Percentiles rank a stretch among this genome's conserved stretches.
Evolutionary conservation across 1,140 invertebrate species (phyloP).

Genomic region (Drosophila kepulauana): DNA sequence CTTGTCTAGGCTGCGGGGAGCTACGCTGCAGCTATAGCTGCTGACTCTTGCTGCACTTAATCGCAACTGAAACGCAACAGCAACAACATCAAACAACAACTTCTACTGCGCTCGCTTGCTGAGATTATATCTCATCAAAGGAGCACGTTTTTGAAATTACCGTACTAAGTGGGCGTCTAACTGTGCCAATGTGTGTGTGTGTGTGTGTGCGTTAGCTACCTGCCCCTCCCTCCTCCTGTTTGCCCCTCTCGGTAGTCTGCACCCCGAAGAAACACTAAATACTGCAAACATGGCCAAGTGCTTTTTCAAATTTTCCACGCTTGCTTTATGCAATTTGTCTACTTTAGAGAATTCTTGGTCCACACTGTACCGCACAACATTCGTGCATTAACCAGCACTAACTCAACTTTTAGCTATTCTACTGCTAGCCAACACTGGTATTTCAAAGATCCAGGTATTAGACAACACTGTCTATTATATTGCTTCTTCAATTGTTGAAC

Average conservation of each 20-base stretch:
- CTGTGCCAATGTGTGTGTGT: constrained; percentile 62
- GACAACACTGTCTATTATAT: not conserved
- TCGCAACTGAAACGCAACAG: constrained; percentile 59
- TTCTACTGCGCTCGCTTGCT: constrained; percentile 35
- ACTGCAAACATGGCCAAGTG: constrained; percentile 48
- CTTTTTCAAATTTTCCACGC: constrained; percentile 80
- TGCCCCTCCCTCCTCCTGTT: not conserved
- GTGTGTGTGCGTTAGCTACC: constrained; percentile 29
- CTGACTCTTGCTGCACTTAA: constrained; percentile 67
- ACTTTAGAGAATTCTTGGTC: constrained; percentile 57
- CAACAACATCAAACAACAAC: constrained; percentile 62
- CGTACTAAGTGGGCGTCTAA: constrained; percentile 84
- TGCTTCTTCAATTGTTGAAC: no score
- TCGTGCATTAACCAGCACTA: no score
- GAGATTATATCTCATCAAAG: constrained; percentile 82
- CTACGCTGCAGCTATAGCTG: not conserved
- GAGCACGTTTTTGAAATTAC: constrained; percentile 84
- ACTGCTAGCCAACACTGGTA: not conserved
- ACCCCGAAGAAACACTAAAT: not conserved
- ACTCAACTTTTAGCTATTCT: no score
- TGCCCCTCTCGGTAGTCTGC: not conserved
- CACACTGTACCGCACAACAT: constrained; percentile 51
- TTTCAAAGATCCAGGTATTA: no score
- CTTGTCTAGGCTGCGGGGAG: not conserved
- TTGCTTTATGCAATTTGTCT: constrained; percentile 77